phyloP scores from a whole-genome alignment of 2,797 vertebrate species.

The Galagoides demidoff region DNA sequence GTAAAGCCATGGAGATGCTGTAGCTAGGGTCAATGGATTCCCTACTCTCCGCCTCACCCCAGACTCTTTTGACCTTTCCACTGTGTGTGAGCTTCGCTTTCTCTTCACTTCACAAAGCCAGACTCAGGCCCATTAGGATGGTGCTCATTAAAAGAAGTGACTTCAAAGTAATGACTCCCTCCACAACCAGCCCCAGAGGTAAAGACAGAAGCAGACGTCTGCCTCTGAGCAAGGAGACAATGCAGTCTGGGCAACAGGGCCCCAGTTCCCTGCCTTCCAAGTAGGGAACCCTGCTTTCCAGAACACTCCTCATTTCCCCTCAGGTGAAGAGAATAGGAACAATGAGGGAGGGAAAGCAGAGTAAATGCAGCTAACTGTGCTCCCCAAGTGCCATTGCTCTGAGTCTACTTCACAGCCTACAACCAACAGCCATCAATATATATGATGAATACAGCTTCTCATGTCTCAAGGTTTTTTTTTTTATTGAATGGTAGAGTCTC shows the following conservation, averaged over 20 bases:
- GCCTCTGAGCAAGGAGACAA: not conserved
- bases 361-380: not conserved
- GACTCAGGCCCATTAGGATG: conserved; percentile 13
- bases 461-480: not conserved
- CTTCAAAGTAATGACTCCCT: conserved; percentile 2
- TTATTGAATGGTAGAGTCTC: too few species aligned
- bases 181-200: not conserved
- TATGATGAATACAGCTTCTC: not conserved
- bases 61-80: conserved; percentile 21
- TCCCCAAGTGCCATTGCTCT: not conserved
- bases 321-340: not conserved
- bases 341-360: not conserved
- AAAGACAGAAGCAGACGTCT: not conserved
- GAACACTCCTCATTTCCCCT: not conserved
- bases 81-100: not conserved
- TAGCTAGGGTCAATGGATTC: not conserved
- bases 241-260: not conserved
- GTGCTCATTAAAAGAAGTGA: conserved; percentile 26
- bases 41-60: not conserved
- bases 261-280: not conserved
- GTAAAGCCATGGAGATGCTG: not conserved
- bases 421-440: not conserved
- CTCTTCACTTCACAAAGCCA: not conserved
- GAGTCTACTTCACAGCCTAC: not conserved
- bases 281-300: conserved; percentile 10